Evolutionary conservation across 2,888 invertebrate species (phyloP).

Genomic region (Amphimallon solstitiale): DNA sequence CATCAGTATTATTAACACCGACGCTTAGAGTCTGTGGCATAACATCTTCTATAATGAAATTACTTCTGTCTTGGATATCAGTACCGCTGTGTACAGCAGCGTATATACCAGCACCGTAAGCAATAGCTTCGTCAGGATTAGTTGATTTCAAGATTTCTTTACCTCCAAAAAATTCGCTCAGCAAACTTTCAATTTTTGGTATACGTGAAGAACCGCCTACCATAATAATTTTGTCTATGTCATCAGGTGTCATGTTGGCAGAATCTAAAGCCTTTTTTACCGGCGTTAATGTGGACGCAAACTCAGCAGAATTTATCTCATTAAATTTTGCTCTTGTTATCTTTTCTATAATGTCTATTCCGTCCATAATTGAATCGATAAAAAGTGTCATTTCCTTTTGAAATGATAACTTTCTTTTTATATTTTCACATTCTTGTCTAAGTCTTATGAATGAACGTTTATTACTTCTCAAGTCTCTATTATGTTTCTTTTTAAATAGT

Average conservation of each 20-base stretch:
- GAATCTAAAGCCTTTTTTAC: conserved; percentile 45
- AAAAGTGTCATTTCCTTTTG: conserved; percentile 31
- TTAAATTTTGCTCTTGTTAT: conserved; percentile 48
- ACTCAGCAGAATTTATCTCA: conserved; percentile 38
- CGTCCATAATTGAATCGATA: conserved; percentile 3
- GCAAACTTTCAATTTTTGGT: conserved; percentile 47
- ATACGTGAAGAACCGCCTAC: conserved; percentile 52
- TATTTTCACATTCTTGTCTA: conserved; percentile 43
- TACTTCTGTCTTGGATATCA: conserved; percentile 36
- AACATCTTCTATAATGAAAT: not conserved
- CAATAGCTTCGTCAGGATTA: conserved; percentile 52
- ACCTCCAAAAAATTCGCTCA: conserved; percentile 43
- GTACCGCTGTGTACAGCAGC: conserved; percentile 44
- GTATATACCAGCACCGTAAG: conserved; percentile 51
- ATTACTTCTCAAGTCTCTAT: conserved; percentile 35
- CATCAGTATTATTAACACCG: too few relatives aligned
- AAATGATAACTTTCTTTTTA: conserved; percentile 42
- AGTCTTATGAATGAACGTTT: conserved; percentile 39
- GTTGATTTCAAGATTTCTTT: conserved; percentile 44
- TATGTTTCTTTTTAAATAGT: conserved; percentile 37
- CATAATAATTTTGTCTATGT: conserved; percentile 50
- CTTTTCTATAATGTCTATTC: not conserved
- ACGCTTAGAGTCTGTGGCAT: too few relatives aligned
- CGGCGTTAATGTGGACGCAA: conserved; percentile 44
- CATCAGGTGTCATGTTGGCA: conserved; percentile 37